Evolutionary conservation across 2,888 invertebrate species (phyloP), one percentile per base, ranked within the genome.

Genomic region (Mystacides longicornis): DNA sequence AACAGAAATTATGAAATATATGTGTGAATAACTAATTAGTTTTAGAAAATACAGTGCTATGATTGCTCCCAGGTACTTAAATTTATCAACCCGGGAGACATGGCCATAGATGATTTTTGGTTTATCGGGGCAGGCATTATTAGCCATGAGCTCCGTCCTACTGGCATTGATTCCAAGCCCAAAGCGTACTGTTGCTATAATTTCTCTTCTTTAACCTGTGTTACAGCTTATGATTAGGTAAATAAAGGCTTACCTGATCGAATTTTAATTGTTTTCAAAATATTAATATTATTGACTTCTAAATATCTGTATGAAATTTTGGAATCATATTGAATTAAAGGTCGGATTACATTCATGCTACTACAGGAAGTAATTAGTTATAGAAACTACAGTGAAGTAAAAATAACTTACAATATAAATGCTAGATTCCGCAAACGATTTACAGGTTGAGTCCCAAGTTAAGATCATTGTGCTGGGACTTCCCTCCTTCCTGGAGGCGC

Each of bases 361-460:
- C 22, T 4, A 19, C n/a, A 14, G 23, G n/a, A 4, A 27, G n/a
- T 20, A 11, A 14, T 14, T n/a, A 16, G 16, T 21, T 9, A 51
- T 37, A 14, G 7, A 37, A 14, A 37, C 4, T 7, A 7, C 37
- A 37, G 14, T n/a, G 14, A 3, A 37, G 3, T n/a, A 14, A 37
- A 19, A 37, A 23, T 58, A 37, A 67, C 80, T 78, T 67, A 87
- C 86, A 66, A 78, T 78, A 63, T 87, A 89, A 3, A 77, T 77
- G 31, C 80, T 68, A 4, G 71, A 66, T 37, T 72, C 69, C 9
- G 68, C 68, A 33, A 77, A 67, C 5, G 69, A 68, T 1, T 77
- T 75, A 68, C 92, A 92, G 53, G 84, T 85, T 0, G 89, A 81
- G 43, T 79, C 77, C 90, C 91, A 91, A 16, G 76, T 70, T 1